Evolutionary conservation across 1,140 invertebrate species (phyloP).

Genomic region (Ruditapes philippinarum): DNA sequence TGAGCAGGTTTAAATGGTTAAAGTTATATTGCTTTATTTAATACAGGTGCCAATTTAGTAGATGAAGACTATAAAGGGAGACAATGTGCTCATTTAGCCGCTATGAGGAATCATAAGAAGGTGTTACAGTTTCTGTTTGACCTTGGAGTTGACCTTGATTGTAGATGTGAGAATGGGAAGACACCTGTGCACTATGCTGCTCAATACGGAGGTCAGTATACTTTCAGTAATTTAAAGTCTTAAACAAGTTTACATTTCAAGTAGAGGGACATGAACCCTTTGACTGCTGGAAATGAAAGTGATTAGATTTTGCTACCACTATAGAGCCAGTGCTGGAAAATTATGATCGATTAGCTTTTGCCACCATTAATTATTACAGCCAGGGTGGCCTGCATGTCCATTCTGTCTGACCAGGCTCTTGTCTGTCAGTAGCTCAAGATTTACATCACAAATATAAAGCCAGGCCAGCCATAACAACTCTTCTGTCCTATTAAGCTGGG

Average conservation of each 20-base stretch:
- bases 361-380: background rate
- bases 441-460: too few species aligned
- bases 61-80: slow-evolving; percentile 80
- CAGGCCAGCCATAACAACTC: too few species aligned
- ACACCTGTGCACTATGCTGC: slow-evolving; percentile 83
- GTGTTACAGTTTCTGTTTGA: slow-evolving; percentile 81
- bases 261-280: too few species aligned
- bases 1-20: too few species aligned
- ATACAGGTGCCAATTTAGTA: slow-evolving; percentile 77
- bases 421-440: too few species aligned
- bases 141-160: slow-evolving; percentile 77
- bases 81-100: slow-evolving; percentile 82
- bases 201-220: slow-evolving; percentile 80
- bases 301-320: too few species aligned
- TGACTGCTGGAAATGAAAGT: too few species aligned
- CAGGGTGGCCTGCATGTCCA: too few species aligned
- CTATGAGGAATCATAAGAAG: slow-evolving; percentile 80
- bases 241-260: too few species aligned
- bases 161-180: slow-evolving; percentile 77
- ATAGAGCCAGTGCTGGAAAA: background rate
- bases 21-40: background rate
- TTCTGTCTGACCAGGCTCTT: too few species aligned
- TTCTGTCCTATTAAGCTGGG: too few species aligned
- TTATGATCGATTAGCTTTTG: background rate
- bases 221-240: too few species aligned